phyloP scores from a whole-genome alignment of 2,797 vertebrate species.

The Poeciliopsis turneri region DNA sequence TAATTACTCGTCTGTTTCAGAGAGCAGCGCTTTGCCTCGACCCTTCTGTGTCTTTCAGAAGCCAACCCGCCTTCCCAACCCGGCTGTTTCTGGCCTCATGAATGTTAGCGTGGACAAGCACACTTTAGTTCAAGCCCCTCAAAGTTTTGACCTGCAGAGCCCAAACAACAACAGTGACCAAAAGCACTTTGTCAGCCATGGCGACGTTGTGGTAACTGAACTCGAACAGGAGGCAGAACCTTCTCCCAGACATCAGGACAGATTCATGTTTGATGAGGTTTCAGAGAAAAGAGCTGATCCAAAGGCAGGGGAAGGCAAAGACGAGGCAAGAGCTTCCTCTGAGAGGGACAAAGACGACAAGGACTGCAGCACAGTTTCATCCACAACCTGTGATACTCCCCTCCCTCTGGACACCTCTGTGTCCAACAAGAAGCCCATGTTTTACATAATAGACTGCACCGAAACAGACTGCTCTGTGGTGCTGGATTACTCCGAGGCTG shows the following conservation, averaged over 20 bases:
- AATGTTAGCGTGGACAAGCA: constrained; percentile 84
- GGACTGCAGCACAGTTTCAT: constrained; percentile 76
- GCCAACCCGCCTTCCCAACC: constrained; percentile 37
- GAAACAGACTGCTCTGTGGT: constrained; percentile 92
- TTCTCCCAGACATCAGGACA: constrained; percentile 55
- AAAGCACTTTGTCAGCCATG: constrained; percentile 69
- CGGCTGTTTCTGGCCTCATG: constrained; percentile 62
- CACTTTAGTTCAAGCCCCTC: constrained; percentile 84
- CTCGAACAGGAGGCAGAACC: constrained; percentile 68
- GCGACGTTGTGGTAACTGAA: constrained; percentile 72
- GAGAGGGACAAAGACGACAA: constrained; percentile 74
- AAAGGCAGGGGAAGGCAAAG: constrained; percentile 54
- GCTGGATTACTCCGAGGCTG: constrained; percentile 87
- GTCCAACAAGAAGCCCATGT: constrained; percentile 79
- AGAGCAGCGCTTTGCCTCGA: constrained; percentile 66
- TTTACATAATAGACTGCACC: constrained; percentile 82
- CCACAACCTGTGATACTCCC: constrained; percentile 80
- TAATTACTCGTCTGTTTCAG: constrained; percentile 71
- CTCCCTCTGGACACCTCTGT: constrained; percentile 80
- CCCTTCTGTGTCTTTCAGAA: constrained; percentile 69
- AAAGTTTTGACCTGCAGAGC: constrained; percentile 81
- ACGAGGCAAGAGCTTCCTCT: constrained; percentile 27
- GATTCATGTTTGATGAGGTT: constrained; percentile 41
- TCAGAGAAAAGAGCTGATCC: constrained; percentile 50
- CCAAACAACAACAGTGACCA: constrained; percentile 80